A percentile compares a stretch with the other conserved stretches of the same genome.
Evolutionary conservation across 2,113 vertebrate genomes (phyloP).

Genomic region (Platichthys flesus): DNA sequence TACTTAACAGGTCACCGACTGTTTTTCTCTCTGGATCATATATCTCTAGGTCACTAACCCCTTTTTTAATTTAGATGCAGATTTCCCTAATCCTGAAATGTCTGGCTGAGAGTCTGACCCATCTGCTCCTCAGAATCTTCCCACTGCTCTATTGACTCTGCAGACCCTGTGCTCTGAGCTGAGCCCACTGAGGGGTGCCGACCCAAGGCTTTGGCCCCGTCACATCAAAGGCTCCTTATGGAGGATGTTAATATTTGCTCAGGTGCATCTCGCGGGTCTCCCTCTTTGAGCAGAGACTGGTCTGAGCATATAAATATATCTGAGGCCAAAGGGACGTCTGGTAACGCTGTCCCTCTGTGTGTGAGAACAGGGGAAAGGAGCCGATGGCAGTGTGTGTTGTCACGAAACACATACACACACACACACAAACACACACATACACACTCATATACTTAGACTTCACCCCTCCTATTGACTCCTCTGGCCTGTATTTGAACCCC

Average conservation of each 20-base stretch:
- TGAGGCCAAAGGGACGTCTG: slow-evolving; percentile 77
- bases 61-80: slow-evolving; percentile 23
- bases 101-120: slow-evolving; percentile 54
- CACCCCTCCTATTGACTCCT: slow-evolving; percentile 44
- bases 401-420: slow-evolving; percentile 42
- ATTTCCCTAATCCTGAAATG: slow-evolving; percentile 36
- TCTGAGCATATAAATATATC: slow-evolving; percentile 77
- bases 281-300: slow-evolving; percentile 71
- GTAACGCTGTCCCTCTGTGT: slow-evolving; percentile 65
- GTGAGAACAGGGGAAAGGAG: slow-evolving; percentile 57
- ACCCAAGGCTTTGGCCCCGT: slow-evolving; percentile 68
- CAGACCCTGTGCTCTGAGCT: slow-evolving; percentile 31
- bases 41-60: slow-evolving; percentile 19
- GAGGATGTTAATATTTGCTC: slow-evolving; percentile 84
- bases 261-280: slow-evolving; percentile 76
- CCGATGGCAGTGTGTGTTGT: slow-evolving; percentile 50
- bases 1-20: slow-evolving; percentile 1
- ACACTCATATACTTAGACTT: slow-evolving; percentile 16
- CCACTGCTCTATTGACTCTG: slow-evolving; percentile 67
- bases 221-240: slow-evolving; percentile 79
- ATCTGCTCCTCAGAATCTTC: slow-evolving; percentile 61
- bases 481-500: slow-evolving; percentile 63
- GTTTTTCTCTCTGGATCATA: slow-evolving; percentile 16
- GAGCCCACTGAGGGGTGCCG: slow-evolving; percentile 61
- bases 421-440: slow-evolving; percentile 38